Conservation (phyloP, 2,113 vertebrate species). For the Tupaia chinensis region DNA sequence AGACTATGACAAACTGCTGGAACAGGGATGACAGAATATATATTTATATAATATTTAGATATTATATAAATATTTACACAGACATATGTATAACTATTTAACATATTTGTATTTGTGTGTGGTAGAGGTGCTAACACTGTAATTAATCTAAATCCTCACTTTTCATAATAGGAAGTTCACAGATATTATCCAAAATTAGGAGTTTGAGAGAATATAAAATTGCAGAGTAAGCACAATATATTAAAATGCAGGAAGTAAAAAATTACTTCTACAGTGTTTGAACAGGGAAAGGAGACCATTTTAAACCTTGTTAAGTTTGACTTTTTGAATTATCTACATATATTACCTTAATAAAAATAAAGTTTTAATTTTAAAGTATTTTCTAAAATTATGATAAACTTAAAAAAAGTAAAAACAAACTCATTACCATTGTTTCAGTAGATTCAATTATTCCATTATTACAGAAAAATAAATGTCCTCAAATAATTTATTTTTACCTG, state of each 20-base stretch:
- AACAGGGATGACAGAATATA: not conserved
- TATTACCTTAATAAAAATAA: not conserved
- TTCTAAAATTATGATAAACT: not conserved
- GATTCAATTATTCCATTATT: conserved; percentile 30
- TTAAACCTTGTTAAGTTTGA: not conserved
- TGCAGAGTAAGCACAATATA: not conserved
- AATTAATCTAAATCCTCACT: not conserved
- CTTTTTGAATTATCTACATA: not conserved
- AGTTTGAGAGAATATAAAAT: not conserved
- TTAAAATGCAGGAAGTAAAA: not conserved
- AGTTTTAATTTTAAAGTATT: conserved; percentile 1
- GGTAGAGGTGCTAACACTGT: not conserved
- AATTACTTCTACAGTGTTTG: not conserved
- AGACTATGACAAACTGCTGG: not conserved
- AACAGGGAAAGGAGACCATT: not conserved
- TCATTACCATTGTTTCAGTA: not conserved
- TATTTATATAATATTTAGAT: too few relatives aligned
- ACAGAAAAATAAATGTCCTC: not conserved
- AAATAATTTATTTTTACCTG: not conserved
- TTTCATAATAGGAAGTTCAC: not conserved
- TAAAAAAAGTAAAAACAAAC: conserved; percentile 17
- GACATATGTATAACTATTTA: rapidly evolving
- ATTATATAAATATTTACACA: too few relatives aligned
- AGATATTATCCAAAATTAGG: not conserved
- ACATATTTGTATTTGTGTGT: not conserved